These are phyloP conservation scores for Aphelinus atriplicis DNA, from an alignment of 1,140 invertebrate genomes.

Conservation along the genomic window DNA sequence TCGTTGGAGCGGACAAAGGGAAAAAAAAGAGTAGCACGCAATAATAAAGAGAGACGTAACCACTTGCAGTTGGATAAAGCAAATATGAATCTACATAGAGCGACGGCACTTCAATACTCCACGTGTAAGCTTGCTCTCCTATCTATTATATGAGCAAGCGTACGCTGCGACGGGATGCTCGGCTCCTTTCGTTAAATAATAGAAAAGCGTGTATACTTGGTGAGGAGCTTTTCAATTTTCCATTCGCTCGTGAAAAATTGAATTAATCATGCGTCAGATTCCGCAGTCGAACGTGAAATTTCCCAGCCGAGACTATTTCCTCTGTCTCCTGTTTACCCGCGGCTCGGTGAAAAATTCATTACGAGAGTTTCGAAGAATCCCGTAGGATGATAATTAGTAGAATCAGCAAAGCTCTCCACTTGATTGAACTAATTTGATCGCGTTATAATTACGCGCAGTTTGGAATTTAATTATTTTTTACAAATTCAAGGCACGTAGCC, in stretches of 20 bases:
- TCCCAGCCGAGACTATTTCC: too few species aligned
- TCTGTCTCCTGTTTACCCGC: too few species aligned
- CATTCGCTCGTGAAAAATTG: conserved; percentile 2
- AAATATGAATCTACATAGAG: conserved; percentile 32
- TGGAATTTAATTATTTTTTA: too few species aligned
- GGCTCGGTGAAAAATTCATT: too few species aligned
- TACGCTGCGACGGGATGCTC: not conserved
- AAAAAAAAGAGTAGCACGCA: not conserved
- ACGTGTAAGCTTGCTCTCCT: conserved; percentile 9
- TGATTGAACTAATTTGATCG: too few species aligned
- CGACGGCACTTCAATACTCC: conserved; percentile 33
- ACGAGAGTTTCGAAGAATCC: too few species aligned
- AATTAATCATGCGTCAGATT: conserved; percentile 2
- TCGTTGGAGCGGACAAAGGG: conserved; percentile 11
- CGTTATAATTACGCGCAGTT: too few species aligned
- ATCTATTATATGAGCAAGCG: not conserved
- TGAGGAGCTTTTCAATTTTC: conserved; percentile 14
- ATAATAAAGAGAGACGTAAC: conserved; percentile 10
- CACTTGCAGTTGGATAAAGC: conserved; percentile 24
- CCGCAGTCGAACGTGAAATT: too few species aligned
- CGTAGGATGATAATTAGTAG: too few species aligned
- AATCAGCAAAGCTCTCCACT: too few species aligned
- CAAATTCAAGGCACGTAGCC: too few species aligned
- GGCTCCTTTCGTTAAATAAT: conserved; percentile 23
- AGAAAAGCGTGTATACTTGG: not conserved